Conservation (phyloP, 2,888 invertebrate species). For the Anthrax anthrax region DNA sequence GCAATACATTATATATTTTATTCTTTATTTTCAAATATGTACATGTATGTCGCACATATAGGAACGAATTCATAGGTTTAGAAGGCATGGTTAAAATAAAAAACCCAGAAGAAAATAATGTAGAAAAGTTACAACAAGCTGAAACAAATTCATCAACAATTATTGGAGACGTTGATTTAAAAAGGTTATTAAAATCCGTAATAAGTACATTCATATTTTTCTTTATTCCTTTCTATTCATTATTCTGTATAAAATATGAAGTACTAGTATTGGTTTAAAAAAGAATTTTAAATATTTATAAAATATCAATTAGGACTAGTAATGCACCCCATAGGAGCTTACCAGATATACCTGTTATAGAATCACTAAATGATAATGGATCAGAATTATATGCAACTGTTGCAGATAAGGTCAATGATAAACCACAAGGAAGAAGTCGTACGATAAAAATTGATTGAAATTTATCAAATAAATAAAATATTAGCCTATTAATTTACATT, state of each 20-base stretch:
- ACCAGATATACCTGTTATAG: slow-evolving; percentile 68
- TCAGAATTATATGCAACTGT: slow-evolving; percentile 80
- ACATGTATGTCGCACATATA: slow-evolving; percentile 17
- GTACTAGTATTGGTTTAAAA: no score
- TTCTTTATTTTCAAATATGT: slow-evolving; percentile 5
- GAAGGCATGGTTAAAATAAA: slow-evolving; percentile 59
- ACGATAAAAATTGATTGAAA: no score
- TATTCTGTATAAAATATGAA: no score
- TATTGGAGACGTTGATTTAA: slow-evolving; percentile 21
- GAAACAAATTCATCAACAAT: slow-evolving; percentile 26
- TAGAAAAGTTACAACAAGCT: slow-evolving; percentile 1
- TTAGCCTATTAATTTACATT: slow-evolving; percentile 1
- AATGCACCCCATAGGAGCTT: slow-evolving; percentile 55
- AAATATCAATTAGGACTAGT: slow-evolving; percentile 24
- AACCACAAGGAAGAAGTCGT: slow-evolving; percentile 30
- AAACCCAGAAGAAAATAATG: slow-evolving; percentile 43
- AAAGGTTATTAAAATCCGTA: slow-evolving; percentile 8
- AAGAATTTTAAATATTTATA: slow-evolving; percentile 1
- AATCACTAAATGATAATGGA: slow-evolving; percentile 57
- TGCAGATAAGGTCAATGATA: slow-evolving; percentile 40
- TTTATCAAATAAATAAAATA: not conserved
- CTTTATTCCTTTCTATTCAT: no score
- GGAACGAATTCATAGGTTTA: slow-evolving; percentile 56
- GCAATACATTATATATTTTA: slow-evolving; percentile 1
- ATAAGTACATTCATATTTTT: no score